Base-by-base conservation (phyloP, 2,888 invertebrate species). In the Rhodophaea formosa region DNA sequence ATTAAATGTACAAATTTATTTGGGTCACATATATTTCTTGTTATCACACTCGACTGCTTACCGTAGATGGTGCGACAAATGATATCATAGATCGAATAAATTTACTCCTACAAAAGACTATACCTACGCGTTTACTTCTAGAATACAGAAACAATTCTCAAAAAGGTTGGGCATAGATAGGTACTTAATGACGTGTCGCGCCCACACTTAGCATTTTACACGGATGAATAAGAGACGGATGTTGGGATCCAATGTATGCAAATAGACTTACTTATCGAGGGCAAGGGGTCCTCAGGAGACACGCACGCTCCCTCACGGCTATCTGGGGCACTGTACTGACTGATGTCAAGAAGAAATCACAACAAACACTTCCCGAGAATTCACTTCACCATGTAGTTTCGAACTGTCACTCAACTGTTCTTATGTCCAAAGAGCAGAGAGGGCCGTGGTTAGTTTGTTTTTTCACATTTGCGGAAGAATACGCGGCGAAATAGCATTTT, bases 161-260 rank as follows among this genome's bases (percentile, higher is more conserved):
- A 82, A 77, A 81, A 79, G 79, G 81, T 72, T 74, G 69, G 64
- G 67, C 71, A 71, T 74, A 76, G 73, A 70, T 77, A n/a, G n/a
- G n/a, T n/a, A n/a, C n/a, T n/a, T n/a, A 74, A 80, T 88, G 88
- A 91, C 90, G 90, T 90, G 90, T 89, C 88, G 77, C 86, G 75
- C 83, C 85, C 82, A 86, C 86, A 77, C 75, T 69, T 44, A 45
- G 56, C 59, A 65, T 60, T 71, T 68, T 65, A 63, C 68, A 67
- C 70, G 70, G 69, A 68, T 51, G 51, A 51, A 35, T 75, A 67
- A 64, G 77, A 80, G 70, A 79, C 82, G 83, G 82, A 86, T 84
- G 73, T 77, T 71, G 70, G 75, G 75, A 72, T 66, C 76, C 66
- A 72, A 72, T 75, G 70, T 82, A 87, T 88, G 84, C 83, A 82